Percentiles rank a stretch among this genome's conserved stretches.
These are phyloP conservation scores for Discoglossus pictus DNA, from an alignment of 2,797 vertebrate species.

Conservation along the genomic window DNA sequence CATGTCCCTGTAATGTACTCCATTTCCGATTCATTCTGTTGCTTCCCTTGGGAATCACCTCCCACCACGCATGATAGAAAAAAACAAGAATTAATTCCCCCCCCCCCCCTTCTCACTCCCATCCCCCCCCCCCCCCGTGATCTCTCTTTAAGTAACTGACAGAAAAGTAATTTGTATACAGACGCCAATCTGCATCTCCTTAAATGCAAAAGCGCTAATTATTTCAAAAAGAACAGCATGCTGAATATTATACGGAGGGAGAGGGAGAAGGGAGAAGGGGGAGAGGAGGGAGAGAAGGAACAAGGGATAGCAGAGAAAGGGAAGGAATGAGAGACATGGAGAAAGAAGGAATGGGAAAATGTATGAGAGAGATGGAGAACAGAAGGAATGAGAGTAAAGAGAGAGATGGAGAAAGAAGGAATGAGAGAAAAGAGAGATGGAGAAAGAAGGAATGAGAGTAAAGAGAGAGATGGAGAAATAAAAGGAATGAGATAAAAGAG, in stretches of 20 bases:
- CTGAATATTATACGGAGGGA: conserved; percentile 65
- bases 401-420: too few species aligned
- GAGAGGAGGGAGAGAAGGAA: too few species aligned
- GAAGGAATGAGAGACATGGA: too few species aligned
- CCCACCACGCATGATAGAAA: too few species aligned
- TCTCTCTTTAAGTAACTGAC: conserved; percentile 38
- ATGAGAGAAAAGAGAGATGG: too few species aligned
- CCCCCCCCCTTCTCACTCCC: conserved; percentile 25
- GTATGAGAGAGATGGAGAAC: too few species aligned
- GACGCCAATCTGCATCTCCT: conserved; percentile 67
- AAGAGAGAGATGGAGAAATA: too few species aligned
- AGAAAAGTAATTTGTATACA: conserved; percentile 42
- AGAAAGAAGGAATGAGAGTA: too few species aligned
- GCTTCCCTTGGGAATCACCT: conserved; percentile 19
- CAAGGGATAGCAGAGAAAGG: too few species aligned
- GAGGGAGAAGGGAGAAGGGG: conserved; percentile 51
- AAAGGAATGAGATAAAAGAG: too few species aligned
- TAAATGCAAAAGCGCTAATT: conserved; percentile 65
- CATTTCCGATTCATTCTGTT: conserved; percentile 1
- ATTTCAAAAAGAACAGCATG: conserved; percentile 68
- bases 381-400: too few species aligned
- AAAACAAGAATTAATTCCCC: conserved; percentile 14
- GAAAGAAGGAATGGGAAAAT: too few species aligned
- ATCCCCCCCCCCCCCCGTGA: conserved; percentile 13
- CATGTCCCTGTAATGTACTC: neutral